Evolutionary conservation across 2,113 vertebrate genomes (phyloP).

Genomic region (Gambusia affinis): DNA sequence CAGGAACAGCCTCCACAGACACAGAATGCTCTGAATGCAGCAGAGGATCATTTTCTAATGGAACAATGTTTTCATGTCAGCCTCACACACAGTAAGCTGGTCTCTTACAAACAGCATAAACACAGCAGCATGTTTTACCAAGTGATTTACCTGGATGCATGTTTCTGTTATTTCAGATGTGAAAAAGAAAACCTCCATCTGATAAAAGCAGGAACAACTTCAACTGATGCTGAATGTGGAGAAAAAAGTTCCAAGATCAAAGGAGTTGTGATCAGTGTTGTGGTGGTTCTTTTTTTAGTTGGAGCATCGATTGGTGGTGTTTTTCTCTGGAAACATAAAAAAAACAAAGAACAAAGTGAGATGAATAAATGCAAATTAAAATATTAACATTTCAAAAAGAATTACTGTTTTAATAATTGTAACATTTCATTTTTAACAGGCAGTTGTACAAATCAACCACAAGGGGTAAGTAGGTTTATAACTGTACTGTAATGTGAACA

Average conservation of each 20-base stretch:
- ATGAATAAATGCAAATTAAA: too few species aligned
- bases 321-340: too few species aligned
- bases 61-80: conserved; percentile 33
- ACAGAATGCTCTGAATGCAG: conserved; percentile 33
- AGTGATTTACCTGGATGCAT: not conserved
- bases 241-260: rapidly evolving
- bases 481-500: too few species aligned
- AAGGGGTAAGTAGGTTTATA: too few species aligned
- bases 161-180: conserved; percentile 26
- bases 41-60: conserved; percentile 38
- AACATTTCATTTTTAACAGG: too few species aligned
- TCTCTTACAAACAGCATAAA: not conserved
- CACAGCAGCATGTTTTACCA: not conserved
- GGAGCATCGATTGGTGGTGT: too few species aligned
- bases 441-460: too few species aligned
- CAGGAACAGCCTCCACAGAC: conserved; percentile 31
- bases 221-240: conserved; percentile 34
- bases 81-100: conserved; percentile 39
- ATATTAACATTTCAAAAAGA: too few species aligned
- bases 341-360: too few species aligned
- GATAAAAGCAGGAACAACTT: conserved; percentile 16
- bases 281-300: too few species aligned
- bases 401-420: too few species aligned
- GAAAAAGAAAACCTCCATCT: not conserved
- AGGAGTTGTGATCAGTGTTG: rapidly evolving